Evolutionary conservation across 1,140 invertebrate genomes (phyloP), one percentile per base, ranked within the genome.

Genomic region (Berghia stephanieae): DNA sequence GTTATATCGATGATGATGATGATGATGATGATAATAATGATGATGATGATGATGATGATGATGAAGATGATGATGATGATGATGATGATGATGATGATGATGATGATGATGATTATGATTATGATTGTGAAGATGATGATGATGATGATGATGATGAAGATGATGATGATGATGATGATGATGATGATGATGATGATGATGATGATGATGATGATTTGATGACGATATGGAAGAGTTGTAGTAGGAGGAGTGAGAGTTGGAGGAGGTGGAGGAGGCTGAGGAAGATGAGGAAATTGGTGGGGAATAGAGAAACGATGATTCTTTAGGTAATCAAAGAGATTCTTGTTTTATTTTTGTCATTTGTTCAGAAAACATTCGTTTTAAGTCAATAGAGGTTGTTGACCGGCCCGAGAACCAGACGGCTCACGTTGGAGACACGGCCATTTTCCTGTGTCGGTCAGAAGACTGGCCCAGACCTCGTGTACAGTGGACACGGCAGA

Each of bases 361-460:
- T 24, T 70, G 10, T 31, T 18, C 63, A 78, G 75, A 77, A n/a
- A 80, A 77, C 42, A 69, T 70, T 49, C 75, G 66, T 3, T 68
- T 78, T 5, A 68, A 67, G 31, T 71, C 78, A 13, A 77, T 80
- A 40, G 75, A 68, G 34, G 72, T 80, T 31, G 71, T 69, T 16
- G 76, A 78, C 34, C 42, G 71, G 40, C 79, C 79, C 21, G 46
- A 60, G 46, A 80, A 80, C 52, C 75, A 80, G 67, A 80, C 79
- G 36, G 79, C 79, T 8, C 71, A 78, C 8, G 55, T 80, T 40
- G 79, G 79, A 2, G 79, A 80, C 79, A 80, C 79, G 27, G 79
- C 78, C n/a, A 43, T 80, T 21, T 80, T 80, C 52, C 52, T 74
- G 69, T 80, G 79, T 49, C 63, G 76, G 1, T 77, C 79, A n/a